phyloP scores from a whole-genome alignment of 1,140 invertebrate species.

The Leptestheria dahalacensis region DNA sequence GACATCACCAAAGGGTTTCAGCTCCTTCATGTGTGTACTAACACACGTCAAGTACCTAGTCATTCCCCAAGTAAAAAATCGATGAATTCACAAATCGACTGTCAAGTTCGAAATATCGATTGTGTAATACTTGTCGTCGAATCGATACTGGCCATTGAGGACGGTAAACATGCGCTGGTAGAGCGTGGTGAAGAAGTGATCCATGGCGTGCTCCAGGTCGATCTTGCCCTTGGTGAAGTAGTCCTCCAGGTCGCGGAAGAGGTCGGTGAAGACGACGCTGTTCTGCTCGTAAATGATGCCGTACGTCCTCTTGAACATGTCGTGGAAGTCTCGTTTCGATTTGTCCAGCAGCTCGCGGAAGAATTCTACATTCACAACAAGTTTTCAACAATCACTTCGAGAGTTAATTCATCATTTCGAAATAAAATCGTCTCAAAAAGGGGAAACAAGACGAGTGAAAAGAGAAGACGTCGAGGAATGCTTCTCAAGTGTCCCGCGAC shows the following conservation, averaged over 20 bases:
- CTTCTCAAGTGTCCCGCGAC: neutral
- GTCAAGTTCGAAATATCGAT: constrained; percentile 10
- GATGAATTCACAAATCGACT: neutral
- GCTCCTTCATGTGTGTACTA: constrained; percentile 73
- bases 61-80: neutral
- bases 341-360: constrained; percentile 67
- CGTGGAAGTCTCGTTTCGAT: constrained; percentile 71
- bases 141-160: constrained; percentile 74
- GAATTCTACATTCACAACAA: constrained; percentile 44
- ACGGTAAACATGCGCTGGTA: constrained; percentile 95
- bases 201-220: constrained; percentile 69
- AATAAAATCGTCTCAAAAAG: neutral
- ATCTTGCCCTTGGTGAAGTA: constrained; percentile 73
- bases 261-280: constrained; percentile 74
- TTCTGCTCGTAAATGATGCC: constrained; percentile 90
- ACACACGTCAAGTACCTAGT: constrained; percentile 66
- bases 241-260: constrained; percentile 76
- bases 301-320: constrained; percentile 89
- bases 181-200: constrained; percentile 80
- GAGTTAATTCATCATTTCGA: neutral
- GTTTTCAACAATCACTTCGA: neutral
- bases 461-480: neutral
- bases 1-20: constrained; percentile 87
- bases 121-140: constrained; percentile 54
- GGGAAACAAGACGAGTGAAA: neutral